Evolutionary conservation across 37 sponge, comb jelly and placozoan genomes (phyloP), one percentile per base, ranked within the genome.

Genomic region (Ephydatia muelleri): DNA sequence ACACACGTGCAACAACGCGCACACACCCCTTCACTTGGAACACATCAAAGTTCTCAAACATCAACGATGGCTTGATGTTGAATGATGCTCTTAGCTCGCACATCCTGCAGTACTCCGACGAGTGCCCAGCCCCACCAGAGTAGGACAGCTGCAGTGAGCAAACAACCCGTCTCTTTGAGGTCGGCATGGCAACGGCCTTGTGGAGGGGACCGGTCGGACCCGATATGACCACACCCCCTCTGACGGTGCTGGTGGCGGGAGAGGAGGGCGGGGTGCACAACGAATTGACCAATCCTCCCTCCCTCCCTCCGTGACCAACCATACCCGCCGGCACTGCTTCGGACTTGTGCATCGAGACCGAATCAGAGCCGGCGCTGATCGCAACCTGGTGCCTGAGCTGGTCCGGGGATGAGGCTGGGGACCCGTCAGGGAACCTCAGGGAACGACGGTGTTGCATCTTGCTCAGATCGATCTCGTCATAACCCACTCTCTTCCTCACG

Each of bases 1-100:
- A 70, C 71, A 70, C 31, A 70, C 71, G 8, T 9, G 8, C 31
- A 31, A 4, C 4, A 3, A 73, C 19, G 77, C 39, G 23, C 28
- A 82, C 92, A 70, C 27, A 92, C 92, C 75, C 70, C 48, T 69
- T 36, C 16, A 14, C 35, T 34, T 76, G 57, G 31, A 9, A 19
- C 12, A 89, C 80, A 65, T 78, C 84, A 80, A 93, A 86, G 22
- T 83, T 49, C 13, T 83, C 75, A 77, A 93, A 93, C 31, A 75
- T 43, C 29, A 93, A 57, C 3, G 86, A 48, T 47, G 93, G 93
- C 32, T 75, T 72, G 30, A 93, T 76, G 0, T 36, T 2, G 30
- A 83, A 32, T 0, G 72, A 8, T 3, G 89, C 28, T 22, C 35
- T 68, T 25, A 82, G 28, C 9, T n/a, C 38, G 9, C 47, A 38